Evolutionary conservation across 2,888 invertebrate genomes (phyloP).

Genomic region (Tenodera sinensis): DNA sequence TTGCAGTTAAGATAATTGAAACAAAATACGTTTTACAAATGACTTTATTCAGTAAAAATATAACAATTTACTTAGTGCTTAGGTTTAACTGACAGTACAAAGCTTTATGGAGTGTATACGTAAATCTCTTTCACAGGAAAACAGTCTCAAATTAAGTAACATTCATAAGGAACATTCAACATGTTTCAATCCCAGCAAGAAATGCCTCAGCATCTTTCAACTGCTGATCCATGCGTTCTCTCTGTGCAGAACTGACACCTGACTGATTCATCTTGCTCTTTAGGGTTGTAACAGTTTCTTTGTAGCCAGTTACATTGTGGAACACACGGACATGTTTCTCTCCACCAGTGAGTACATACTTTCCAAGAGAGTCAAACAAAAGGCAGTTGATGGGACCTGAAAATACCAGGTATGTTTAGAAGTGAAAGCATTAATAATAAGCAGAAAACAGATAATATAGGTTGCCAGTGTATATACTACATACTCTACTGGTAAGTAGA

Average conservation of each 20-base stretch:
- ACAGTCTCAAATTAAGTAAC: background rate
- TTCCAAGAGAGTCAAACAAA: constrained; percentile 70
- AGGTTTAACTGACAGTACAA: background rate
- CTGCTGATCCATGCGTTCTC: constrained; percentile 68
- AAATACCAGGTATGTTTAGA: constrained; percentile 32
- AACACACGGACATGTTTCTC: constrained; percentile 74
- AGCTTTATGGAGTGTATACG: background rate
- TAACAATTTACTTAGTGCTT: background rate
- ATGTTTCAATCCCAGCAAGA: constrained; percentile 34
- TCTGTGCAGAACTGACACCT: constrained; percentile 67
- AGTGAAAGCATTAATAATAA: too few relatives aligned
- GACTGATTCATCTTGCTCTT: constrained; percentile 51
- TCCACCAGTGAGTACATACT: constrained; percentile 68
- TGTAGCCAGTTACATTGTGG: constrained; percentile 71
- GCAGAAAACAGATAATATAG: too few relatives aligned
- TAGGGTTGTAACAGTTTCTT: constrained; percentile 48
- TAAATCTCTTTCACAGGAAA: background rate
- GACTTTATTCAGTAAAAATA: background rate
- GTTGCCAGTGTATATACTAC: too few relatives aligned
- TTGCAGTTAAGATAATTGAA: too few relatives aligned
- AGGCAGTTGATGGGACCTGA: constrained; percentile 65
- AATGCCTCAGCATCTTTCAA: constrained; percentile 58
- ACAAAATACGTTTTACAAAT: background rate
- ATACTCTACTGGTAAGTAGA: too few relatives aligned
- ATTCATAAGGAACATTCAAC: constrained; percentile 5